These are phyloP conservation scores for Aurelia aurita complex sp. Pacific DNA, from an alignment of 30 jellyfish, hydroid and myxozoan species.

Conservation along the genomic window DNA sequence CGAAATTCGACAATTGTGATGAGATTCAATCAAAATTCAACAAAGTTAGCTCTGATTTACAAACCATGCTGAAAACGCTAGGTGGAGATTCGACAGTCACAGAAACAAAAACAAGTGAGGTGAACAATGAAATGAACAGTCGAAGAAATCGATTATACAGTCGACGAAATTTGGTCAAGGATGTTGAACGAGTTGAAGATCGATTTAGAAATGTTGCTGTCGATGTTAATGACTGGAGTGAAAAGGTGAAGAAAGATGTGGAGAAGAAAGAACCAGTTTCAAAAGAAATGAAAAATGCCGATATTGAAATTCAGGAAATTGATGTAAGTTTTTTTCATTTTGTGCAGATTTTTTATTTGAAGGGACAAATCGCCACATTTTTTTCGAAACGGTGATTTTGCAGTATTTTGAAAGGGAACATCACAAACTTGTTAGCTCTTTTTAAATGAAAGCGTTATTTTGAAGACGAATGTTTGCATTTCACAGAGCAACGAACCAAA, in stretches of 20 bases:
- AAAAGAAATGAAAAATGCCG: slow-evolving; percentile 71
- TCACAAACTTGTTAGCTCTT: too few species aligned
- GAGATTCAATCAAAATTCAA: slow-evolving; percentile 54
- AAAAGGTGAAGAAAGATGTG: slow-evolving; percentile 45
- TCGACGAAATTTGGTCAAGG: slow-evolving; percentile 49
- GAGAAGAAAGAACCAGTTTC: slow-evolving; percentile 53
- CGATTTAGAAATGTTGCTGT: slow-evolving; percentile 42
- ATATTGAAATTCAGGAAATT: slow-evolving; percentile 52
- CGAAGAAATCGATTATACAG: slow-evolving; percentile 39
- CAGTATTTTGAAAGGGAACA: too few species aligned
- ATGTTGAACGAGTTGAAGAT: slow-evolving; percentile 50
- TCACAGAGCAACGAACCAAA: too few species aligned
- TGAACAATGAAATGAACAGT: slow-evolving; percentile 40
- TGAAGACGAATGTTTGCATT: too few species aligned
- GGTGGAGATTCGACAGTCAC: slow-evolving; percentile 59
- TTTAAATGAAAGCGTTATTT: too few species aligned
- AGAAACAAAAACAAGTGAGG: slow-evolving; percentile 41
- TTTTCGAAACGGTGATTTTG: too few species aligned
- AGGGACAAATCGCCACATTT: too few species aligned
- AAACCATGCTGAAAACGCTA: slow-evolving; percentile 31
- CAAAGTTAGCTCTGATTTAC: slow-evolving; percentile 56
- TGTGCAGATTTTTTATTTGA: too few species aligned
- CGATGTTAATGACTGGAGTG: slow-evolving; percentile 70
- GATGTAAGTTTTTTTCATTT: slow-evolving; percentile 65
- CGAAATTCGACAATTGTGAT: slow-evolving; percentile 49